Base-by-base conservation (phyloP, 53 echinoderm and acorn worm genomes). In the Astropecten irregularis region DNA sequence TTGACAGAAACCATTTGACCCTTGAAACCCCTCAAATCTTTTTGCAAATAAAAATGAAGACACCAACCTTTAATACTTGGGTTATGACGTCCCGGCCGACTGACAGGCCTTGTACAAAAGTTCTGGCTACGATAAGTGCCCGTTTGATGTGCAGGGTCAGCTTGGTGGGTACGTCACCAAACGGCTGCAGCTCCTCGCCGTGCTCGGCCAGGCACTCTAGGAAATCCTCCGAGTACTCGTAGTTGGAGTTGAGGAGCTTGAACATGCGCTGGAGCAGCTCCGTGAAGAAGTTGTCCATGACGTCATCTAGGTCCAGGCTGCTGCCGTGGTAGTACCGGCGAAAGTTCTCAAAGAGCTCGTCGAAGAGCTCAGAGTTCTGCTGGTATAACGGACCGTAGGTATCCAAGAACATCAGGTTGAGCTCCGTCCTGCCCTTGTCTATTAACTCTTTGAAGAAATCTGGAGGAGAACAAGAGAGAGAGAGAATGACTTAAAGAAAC, bases 401-500 rank as follows among this genome's bases (percentile, higher is more conserved):
- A 42, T 56, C 72, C 69, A 77, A 63, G 69, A 94, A 96, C 92
- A 94, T 91, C 29, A 68, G 66, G 46, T 84, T 54, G 0, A 96
- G 88, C 34, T 96, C 94, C 4, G 50, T 44, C 37, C 92, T 91
- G 22, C 90, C 88, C 36, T 82, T 77, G 40, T 77, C 92, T 34
- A 96, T 89, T 51, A 96, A 67, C 30, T 82, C 88, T 85, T 94
- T 91, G 87, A 96, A 91, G 73, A 89, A 93, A 84, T 91, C 96
- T 96, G 85, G 3, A 52, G 42, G 42, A 83, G 53, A 31, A 51
- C 46, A 47, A 58, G 30, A 76, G 49, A 33, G 60, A 34, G 2
- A 52, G 37, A 35, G 39, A 39, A 68, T 66, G 36, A 76, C 23
- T 25, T 2, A 59, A 59, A 59, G 26, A 15, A 4, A 16, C 60